Evolutionary conservation across 2,113 vertebrate species (phyloP), one percentile per base, ranked within the genome.

Genomic region (Aegotheles bennettii): DNA sequence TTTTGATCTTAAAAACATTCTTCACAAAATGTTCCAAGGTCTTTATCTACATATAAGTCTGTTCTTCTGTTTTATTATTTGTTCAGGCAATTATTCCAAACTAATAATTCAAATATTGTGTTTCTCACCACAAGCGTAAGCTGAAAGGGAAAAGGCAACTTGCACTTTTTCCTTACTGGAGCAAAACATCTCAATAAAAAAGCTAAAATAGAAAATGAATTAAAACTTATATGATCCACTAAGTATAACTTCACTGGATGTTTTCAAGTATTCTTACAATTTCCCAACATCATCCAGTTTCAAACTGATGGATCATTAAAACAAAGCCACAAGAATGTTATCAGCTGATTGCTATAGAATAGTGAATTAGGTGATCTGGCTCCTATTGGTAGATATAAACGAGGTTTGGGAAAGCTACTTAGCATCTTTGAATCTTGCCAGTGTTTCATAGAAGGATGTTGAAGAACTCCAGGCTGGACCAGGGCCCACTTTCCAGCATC

Each of bases 11-110:
- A 73, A 71, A 94, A 87, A 78, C 35, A 68, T 67, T 81, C 75
- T 87, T 92, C 68, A 33, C 33, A 80, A 81, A 75, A 84, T 70
- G n/a, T 42, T 53, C 36, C 71, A 78, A 96, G 92, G 64, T 71
- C 50, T 90, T 80, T 95, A 84, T 83, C 42, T 76, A 92, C 53
- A 84, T 56, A 65, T 84, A 94, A 94, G 33, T 67, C 57, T 84
- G 35, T 69, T 80, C 59, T 85, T 89, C 63, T 94, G 17, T 50
- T 95, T 84, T 84, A 86, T 78, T 91, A 82, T 93, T 89, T 91
- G n/a, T 67, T 92, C 43, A 75, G 63, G 36, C 19, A 73, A 31
- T 59, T 40, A 73, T 45, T 89, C 64, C 16, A 86, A 84, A 38
- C 33, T 67, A 93, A 89, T 65, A 60, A 77, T 77, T 88, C 59